Base-by-base conservation (phyloP, 2,113 vertebrate species). In the Cheilinus undulatus region DNA sequence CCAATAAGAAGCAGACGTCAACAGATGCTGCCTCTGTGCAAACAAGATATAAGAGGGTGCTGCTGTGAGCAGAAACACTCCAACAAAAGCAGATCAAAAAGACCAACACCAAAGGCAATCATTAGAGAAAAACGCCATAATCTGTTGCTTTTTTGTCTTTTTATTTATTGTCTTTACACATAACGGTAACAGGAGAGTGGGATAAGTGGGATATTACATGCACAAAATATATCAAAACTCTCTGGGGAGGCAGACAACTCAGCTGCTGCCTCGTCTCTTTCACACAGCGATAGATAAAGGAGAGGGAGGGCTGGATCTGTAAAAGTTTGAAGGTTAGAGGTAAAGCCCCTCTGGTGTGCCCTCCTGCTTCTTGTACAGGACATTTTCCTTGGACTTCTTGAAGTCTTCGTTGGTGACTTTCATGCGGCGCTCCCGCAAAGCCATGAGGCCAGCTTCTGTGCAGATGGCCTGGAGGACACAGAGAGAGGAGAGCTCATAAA, bases 351-450 rank as follows among this genome's bases (percentile, higher is more conserved):
- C 97, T 0, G 97, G 98, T 11, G 98, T 99, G 62, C 97, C 97
- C 91, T 99, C 97, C 78, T 99, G 98, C 80, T 99, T 99, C 90
- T 99, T 99, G 78, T 99, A 99, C 38, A 99, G 94, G 80, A 99
- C 96, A 0, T 99, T 99, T 68, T 99, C 98, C 92, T 99, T 99
- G 3, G 98, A 99, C 83, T 99, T 99, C 63, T 99, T 99, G 92
- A 99, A 99, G 85, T 99, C 98, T 91, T 99, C 98, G n/a, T 99
- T 99, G 75, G 98, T 99, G 54, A 99, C 97, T 93, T 99, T 99
- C 98, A 99, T 99, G 19, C 98, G 93, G 5, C 97, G 92, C 80
- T 99, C 98, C 45, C 97, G 89, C 67, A 99, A 66, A 38, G 98
- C 98, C 98, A 99, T 99, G 69, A 99, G 73, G 24, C 98, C 98